Evolutionary conservation across 2,113 vertebrate genomes (phyloP), one percentile per base, ranked within the genome.

Genomic region (Hydrolagus affinis): DNA sequence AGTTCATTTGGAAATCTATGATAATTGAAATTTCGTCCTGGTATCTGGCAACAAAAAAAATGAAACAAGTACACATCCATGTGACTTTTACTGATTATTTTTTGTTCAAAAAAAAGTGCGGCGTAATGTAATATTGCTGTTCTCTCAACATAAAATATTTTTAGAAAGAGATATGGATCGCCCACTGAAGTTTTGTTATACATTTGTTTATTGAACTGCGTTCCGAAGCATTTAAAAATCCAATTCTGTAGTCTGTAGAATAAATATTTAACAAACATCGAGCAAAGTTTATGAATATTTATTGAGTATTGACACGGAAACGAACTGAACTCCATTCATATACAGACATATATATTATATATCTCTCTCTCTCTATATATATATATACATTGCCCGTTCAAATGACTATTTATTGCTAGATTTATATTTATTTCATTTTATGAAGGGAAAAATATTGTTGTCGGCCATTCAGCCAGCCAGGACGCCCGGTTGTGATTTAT

Each of bases 221-320:
- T 70, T 70, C 69, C 69, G 2, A n/a, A 9, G 21, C 69, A 70
- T 70, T 93, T 89, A 94, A 94, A 93, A 93, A 94, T 93, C 92
- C 92, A 92, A 89, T 88, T 86, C 91, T 91, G 87, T 90, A 91
- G 88, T 91, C 88, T 88, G 83, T 15, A 64, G 88, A 91, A 92
- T 93, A 93, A 93, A 94, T 93, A 94, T 94, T 94, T 94, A 92
- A 94, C 88, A 89, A 92, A 91, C 91, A 86, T 91, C 90, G 90
- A 89, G 90, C 87, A 86, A 87, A 88, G 88, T 71, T 91, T 91
- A 89, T 87, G 90, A 90, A 90, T 91, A 90, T 91, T 92, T 86
- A 85, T 91, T 89, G 90, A 91, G 10, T 91, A 86, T n/a, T 73
- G 90, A 88, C 91, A 91, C 88, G 21, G 2, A 70, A 23, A 23